Evolutionary conservation across 2,797 vertebrate genomes (phyloP), one percentile per base, ranked within the genome.

Genomic region (Sternarchorhynchus goeldii): DNA sequence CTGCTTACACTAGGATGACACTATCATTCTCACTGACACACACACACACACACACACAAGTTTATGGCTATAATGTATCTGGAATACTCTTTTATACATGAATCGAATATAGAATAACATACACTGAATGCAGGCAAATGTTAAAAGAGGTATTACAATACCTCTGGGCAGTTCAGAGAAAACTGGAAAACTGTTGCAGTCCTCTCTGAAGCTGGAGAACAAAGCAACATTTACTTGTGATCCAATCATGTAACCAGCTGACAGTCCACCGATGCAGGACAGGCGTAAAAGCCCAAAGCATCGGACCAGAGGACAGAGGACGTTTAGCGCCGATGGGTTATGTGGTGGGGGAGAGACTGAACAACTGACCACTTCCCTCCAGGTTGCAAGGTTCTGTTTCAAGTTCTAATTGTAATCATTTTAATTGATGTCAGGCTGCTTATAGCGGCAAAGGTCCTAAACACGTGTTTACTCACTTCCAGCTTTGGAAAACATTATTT

Each of bases 1-100:
- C 66, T 10, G 31, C 70, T 79, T 63, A 59, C 64, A 78, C 66
- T 82, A 83, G 64, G 55, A 78, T 82, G 83, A 86, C 73, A 86
- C 69, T 73, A 57, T 76, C 73, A 78, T 77, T 74, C 56, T 58
- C 36, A 45, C 32, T 21, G 53, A 56, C 32, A 21, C 18, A 60
- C 57, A 6, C 50, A 34, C 31, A 36, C 20, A 25, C 25, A 20
- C 18, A n/a, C 18, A 56, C 39, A 58, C 18, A 76, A 39, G 14
- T 63, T 16, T 1, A 25, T 1, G 25, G 0, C 25, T 25, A 25
- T 25, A 25, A 25, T 10, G 14, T 12, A 50, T 12, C 10, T 50
- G 45, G 3, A 14, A 50, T 50, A 12, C 45, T 12, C 45, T 12
- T 50, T 50, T 50, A 50, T 50, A 50, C 10, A 50, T 1, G 8